Base-by-base conservation (phyloP, 2,888 invertebrate genomes). In the Lycophotia porphyrea region DNA sequence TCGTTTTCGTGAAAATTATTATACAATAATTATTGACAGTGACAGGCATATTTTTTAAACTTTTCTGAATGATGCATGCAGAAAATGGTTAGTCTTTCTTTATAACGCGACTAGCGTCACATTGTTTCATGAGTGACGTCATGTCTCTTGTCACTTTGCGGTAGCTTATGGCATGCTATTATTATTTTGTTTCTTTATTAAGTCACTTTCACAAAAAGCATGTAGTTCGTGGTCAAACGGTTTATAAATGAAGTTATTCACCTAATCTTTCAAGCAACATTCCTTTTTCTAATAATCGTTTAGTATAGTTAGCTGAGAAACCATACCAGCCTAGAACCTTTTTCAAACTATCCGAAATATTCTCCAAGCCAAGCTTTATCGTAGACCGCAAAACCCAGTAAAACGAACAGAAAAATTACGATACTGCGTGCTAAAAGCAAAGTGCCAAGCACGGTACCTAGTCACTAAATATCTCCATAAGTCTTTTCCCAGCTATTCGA, bases 361-460 rank as follows among this genome's bases (percentile, higher is more conserved):
- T 55, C 0, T 67, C 3, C 4, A 31, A 7, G 5, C 24, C 24
- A 39, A 61, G 24, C 18, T 63, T 44, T 24, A 39, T 13, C 5
- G 9, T 7, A n/a, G n/a, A 11, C 8, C 7, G 27, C 27, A 21
- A 44, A 74, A 36, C 13, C 13, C 5, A 24, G 8, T 5, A 58
- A 42, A 76, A 42, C 24, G 13, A 39, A 47, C 2, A 44, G 15
- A 47, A 58, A 58, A 76, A 49, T n/a, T 1, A 15, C n/a, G 8
- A n/a, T 21, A 24, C 60, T 61, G 8, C 13, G 49, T 36, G 52
- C 61, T 70, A 63, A 70, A 78, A 63, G 36, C 52, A 69, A 39
- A 79, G 18, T 42, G 60, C 58, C 24, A 39, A 67, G 18, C 24
- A 18, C 74, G 11, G 13, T 55, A 74, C 21, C 31, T 18, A 27